Evolutionary conservation across 2,113 vertebrate species (phyloP).

Genomic region (Rhombomys opimus): DNA sequence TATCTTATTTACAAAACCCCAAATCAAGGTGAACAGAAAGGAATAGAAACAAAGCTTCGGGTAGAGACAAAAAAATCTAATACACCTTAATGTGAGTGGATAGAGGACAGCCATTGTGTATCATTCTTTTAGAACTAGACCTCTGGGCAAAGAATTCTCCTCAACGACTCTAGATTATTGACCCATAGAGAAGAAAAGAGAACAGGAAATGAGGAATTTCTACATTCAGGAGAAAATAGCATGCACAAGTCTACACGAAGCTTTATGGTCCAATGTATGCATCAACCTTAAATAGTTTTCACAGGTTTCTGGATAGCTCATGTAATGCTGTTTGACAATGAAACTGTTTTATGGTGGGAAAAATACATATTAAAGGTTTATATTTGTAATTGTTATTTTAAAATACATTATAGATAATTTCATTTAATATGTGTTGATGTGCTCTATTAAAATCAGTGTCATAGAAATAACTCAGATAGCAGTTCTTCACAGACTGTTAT

Average conservation of each 20-base stretch:
- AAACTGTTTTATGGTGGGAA: neutral
- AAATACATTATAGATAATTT: neutral
- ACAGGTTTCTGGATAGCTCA: neutral
- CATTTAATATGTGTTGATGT: neutral
- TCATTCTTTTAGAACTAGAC: neutral
- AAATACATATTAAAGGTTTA: neutral
- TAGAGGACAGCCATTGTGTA: neutral
- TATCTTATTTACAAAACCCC: constrained; percentile 17
- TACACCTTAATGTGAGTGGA: neutral
- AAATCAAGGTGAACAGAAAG: neutral
- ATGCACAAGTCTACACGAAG: neutral
- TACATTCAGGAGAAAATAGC: neutral
- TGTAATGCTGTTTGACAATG: neutral
- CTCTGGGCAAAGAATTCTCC: neutral
- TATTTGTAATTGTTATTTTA: constrained; percentile 5
- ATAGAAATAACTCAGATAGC: neutral
- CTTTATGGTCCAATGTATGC: neutral
- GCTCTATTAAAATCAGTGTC: neutral
- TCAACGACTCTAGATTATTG: neutral
- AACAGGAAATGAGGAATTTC: constrained; percentile 4
- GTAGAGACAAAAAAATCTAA: neutral
- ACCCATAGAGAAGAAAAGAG: neutral
- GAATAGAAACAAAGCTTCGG: neutral
- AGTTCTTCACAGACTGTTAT: neutral
- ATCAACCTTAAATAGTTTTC: neutral